Conservation (phyloP, 2,797 vertebrate genomes). For the Hoplostethus mediterraneus region DNA sequence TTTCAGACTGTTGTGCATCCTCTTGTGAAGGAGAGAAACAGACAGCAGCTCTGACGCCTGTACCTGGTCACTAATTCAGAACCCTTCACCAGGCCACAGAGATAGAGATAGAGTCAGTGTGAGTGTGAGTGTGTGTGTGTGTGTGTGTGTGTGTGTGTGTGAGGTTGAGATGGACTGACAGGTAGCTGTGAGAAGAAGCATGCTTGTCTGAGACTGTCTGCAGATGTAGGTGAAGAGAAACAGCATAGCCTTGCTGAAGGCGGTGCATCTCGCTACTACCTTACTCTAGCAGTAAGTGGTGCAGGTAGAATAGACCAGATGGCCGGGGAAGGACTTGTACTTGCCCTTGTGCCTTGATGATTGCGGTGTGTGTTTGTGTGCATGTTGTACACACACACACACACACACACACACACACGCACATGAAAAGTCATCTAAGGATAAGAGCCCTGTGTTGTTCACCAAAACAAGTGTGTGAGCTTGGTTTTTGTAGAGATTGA, state of each 20-base stretch:
- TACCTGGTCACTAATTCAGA: conserved; percentile 67
- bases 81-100: conserved; percentile 61
- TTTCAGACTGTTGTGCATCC: conserved; percentile 37
- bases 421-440: conserved; percentile 47
- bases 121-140: conserved; percentile 33
- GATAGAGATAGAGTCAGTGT: conserved; percentile 21
- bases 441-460: conserved; percentile 51
- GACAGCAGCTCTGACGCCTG: conserved; percentile 57
- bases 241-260: conserved; percentile 44
- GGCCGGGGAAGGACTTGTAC: conserved; percentile 56
- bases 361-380: conserved; percentile 59
- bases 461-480: conserved; percentile 16
- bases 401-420: conserved; percentile 40
- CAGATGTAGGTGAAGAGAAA: conserved; percentile 61
- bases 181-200: conserved; percentile 62
- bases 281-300: conserved; percentile 51
- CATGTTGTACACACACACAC: conserved; percentile 29
- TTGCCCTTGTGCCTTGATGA: conserved; percentile 57
- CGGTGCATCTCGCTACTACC: too few relatives aligned
- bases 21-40: conserved; percentile 52
- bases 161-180: conserved; percentile 71
- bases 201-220: conserved; percentile 63
- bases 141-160: conserved; percentile 42
- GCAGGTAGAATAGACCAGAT: conserved; percentile 69
- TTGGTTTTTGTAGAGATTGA: conserved; percentile 24